phyloP scores from a whole-genome alignment of 2,888 invertebrate species.

The Heptascelio sp. region DNA sequence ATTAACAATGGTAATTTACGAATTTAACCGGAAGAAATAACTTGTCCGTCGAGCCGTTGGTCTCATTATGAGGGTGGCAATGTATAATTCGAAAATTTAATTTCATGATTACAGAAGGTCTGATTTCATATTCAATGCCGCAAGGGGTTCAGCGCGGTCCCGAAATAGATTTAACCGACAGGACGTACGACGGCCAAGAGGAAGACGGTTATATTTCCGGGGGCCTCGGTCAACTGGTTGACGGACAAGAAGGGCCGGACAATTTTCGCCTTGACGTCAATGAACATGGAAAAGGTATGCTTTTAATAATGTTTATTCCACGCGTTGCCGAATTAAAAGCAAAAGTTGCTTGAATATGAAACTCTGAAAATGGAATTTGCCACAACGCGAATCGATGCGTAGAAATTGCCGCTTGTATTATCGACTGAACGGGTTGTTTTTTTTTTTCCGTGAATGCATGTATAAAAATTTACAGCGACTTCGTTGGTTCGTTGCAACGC shows the following conservation, averaged over 20 bases:
- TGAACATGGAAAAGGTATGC: slow-evolving; percentile 89
- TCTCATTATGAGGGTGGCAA: not conserved
- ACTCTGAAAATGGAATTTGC: slow-evolving; percentile 38
- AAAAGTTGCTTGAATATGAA: slow-evolving; percentile 4
- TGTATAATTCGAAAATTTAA: slow-evolving; percentile 33
- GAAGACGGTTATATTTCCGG: slow-evolving; percentile 88
- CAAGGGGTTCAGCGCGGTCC: slow-evolving; percentile 91
- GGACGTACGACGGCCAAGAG: slow-evolving; percentile 92
- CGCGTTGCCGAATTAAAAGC: slow-evolving; percentile 24
- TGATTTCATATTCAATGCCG: slow-evolving; percentile 93
- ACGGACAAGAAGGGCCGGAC: slow-evolving; percentile 92
- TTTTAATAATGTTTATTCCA: too few relatives aligned
- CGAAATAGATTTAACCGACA: slow-evolving; percentile 93
- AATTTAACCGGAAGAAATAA: not conserved
- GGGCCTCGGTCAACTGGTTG: slow-evolving; percentile 94
- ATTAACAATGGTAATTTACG: not conserved
- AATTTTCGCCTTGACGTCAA: slow-evolving; percentile 90
- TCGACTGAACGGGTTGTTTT: too few relatives aligned
- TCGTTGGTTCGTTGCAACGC: not conserved
- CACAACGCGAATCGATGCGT: slow-evolving; percentile 33
- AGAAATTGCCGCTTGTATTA: not conserved
- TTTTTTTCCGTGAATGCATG: slow-evolving; percentile 31
- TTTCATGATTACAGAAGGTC: slow-evolving; percentile 88
- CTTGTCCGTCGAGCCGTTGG: not conserved
- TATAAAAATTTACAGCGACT: slow-evolving; percentile 8